Percentiles rank a stretch among this genome's conserved stretches.
These are phyloP conservation scores for Melanotaenia parkinsoni DNA, from an alignment of 2,797 vertebrate species.

Conservation along the genomic window DNA sequence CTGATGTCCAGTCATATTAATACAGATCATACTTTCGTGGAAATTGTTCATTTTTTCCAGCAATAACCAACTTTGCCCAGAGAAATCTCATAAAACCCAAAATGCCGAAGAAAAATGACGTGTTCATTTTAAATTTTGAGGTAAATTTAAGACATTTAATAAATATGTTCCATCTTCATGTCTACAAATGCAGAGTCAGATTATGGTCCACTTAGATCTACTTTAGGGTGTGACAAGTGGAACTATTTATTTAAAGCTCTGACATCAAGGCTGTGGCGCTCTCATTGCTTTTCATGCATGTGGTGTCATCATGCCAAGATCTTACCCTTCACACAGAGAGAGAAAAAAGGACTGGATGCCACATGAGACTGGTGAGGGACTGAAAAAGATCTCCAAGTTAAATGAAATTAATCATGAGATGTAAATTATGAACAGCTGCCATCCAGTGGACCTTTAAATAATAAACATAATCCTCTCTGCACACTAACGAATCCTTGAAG, in stretches of 20 bases:
- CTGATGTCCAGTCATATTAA: no score
- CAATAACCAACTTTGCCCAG: no score
- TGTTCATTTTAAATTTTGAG: no score
- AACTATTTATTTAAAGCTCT: background rate
- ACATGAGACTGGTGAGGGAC: background rate
- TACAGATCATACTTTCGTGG: no score
- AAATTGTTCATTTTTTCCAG: no score
- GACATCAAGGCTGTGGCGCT: background rate
- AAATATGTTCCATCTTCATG: background rate
- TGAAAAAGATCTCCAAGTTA: background rate
- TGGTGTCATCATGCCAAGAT: background rate
- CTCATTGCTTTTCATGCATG: background rate
- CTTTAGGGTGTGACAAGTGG: background rate
- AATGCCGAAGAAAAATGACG: no score
- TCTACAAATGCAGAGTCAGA: background rate
- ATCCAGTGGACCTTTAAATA: background rate
- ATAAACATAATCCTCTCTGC: background rate
- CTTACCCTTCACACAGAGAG: background rate
- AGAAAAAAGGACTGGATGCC: background rate
- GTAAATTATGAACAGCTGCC: no score
- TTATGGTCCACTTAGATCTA: background rate
- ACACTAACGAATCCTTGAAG: no score
- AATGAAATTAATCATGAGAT: no score
- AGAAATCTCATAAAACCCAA: no score
- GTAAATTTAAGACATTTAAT: no score